Evolutionary conservation across 1,140 invertebrate genomes (phyloP), one percentile per base, ranked within the genome.

Genomic region (Drosophila paulistorum): DNA sequence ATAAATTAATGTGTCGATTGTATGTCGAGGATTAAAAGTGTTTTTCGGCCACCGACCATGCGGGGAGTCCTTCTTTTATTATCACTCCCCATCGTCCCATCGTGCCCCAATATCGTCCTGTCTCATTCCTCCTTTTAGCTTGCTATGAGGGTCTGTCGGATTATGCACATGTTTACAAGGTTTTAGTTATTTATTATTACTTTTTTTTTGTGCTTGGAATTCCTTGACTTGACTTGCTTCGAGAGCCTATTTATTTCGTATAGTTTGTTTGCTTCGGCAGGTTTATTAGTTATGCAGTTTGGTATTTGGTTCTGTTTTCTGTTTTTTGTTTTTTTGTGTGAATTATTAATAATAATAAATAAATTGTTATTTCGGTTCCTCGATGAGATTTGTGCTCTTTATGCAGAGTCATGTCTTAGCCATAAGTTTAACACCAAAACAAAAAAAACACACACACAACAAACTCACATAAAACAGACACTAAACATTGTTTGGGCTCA

Each of bases 1-100:
- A 87, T 87, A 87, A 87, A 87, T 87, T 87, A 87, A 89, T 87
- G 83, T 87, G 83, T 87, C 83, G 83, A 89, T 87, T 87, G 83
- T 87, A 68, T 77, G 83, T 80, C 84, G 79, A 83, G 83, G 84
- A 87, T 87, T 87, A 87, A 87, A 87, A 87, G 83, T 87, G 87
- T 79, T 68, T 30, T 79, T 51, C 17, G 45, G 45, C 45, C 54
- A 70, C 59, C 51, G 60, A 39, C 58, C 68, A 11, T 13, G 48
- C 11, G 37, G 10, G 37, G 13, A 45, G 23, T 61, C 33, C 54
- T 71, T 30, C 30, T 30, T 30, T 30, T 30, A 30, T 30, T 60
- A 51, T 62, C 65, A 71, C 60, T 37, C 60, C 57, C 35, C 13
- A 45, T 14, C 45, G 9, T 9, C 45, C 45, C 45, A 17, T 33